These are phyloP conservation scores for Panagrolaimus sp. DNA, from an alignment of 1,140 invertebrate species.

Conservation along the genomic window DNA sequence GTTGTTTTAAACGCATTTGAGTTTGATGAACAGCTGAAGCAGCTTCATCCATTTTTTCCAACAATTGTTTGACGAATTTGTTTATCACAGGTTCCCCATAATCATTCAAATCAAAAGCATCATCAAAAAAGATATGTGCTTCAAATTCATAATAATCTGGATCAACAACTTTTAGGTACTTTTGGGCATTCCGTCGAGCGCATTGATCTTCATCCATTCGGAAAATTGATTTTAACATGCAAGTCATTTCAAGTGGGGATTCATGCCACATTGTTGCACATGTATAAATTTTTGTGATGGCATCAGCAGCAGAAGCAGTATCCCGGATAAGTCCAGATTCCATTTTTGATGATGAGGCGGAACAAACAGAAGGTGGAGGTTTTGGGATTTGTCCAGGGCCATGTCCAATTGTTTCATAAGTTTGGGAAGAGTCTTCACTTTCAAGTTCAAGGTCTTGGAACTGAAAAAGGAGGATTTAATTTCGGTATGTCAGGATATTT, in stretches of 20 bases:
- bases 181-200: constrained; percentile 80
- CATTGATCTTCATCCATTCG: constrained; percentile 87
- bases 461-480: constrained; percentile 66
- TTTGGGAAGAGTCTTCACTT: constrained; percentile 41
- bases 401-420: constrained; percentile 47
- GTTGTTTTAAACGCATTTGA: constrained; percentile 77
- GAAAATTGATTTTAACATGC: constrained; percentile 64
- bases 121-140: constrained; percentile 96
- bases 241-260: constrained; percentile 79
- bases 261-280: constrained; percentile 99
- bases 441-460: constrained; percentile 66
- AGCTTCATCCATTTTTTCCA: constrained; percentile 86
- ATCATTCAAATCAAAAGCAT: constrained; percentile 91
- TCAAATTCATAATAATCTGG: constrained; percentile 97
- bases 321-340: constrained; percentile 53
- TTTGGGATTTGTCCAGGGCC: constrained; percentile 30
- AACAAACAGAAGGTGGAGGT: constrained; percentile 50
- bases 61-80: constrained; percentile 86
- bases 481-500: no score
- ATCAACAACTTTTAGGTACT: constrained; percentile 81
- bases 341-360: constrained; percentile 37
- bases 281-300: constrained; percentile 87
- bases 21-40: constrained; percentile 82
- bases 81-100: constrained; percentile 90
- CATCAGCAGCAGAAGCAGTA: constrained; percentile 64